Evolutionary conservation across 2,888 invertebrate species (phyloP).

Genomic region (Gnatocerus cornutus): DNA sequence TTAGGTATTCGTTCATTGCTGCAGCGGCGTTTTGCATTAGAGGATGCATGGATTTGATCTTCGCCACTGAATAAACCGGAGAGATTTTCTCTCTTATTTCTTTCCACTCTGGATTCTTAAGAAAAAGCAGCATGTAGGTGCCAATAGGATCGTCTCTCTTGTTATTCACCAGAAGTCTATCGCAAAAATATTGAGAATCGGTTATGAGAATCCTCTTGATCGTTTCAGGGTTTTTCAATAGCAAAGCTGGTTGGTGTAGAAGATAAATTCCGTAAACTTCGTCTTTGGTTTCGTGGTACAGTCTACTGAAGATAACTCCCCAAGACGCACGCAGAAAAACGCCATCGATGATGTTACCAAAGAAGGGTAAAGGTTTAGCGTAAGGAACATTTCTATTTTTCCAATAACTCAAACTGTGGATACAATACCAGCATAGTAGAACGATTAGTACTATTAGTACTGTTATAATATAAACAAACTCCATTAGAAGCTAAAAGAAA

Average conservation of each 20-base stretch:
- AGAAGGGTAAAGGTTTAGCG: constrained; percentile 32
- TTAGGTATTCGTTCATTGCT: constrained; percentile 57
- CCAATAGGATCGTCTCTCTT: constrained; percentile 48
- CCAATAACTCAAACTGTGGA: constrained; percentile 16
- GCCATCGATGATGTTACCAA: constrained; percentile 13
- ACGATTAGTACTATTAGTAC: not conserved
- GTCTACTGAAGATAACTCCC: constrained; percentile 14
- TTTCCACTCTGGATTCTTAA: constrained; percentile 53
- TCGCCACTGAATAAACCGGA: constrained; percentile 61
- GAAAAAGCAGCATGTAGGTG: constrained; percentile 48
- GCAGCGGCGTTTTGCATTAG: constrained; percentile 58
- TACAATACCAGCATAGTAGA: constrained; percentile 20
- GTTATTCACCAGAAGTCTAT: constrained; percentile 46
- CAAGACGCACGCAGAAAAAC: constrained; percentile 10
- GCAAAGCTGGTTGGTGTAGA: constrained; percentile 40
- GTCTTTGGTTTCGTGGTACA: constrained; percentile 13
- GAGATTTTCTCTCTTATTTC: constrained; percentile 57
- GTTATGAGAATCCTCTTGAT: constrained; percentile 47
- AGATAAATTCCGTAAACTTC: constrained; percentile 48
- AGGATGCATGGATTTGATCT: constrained; percentile 61
- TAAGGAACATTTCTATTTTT: constrained; percentile 22
- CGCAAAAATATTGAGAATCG: constrained; percentile 51
- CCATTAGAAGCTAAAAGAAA: too few species aligned
- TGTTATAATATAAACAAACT: too few species aligned
- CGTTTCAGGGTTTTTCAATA: constrained; percentile 50